phyloP scores from a whole-genome alignment of 2,797 vertebrate genomes.

The Percopsis omiscomaycus region DNA sequence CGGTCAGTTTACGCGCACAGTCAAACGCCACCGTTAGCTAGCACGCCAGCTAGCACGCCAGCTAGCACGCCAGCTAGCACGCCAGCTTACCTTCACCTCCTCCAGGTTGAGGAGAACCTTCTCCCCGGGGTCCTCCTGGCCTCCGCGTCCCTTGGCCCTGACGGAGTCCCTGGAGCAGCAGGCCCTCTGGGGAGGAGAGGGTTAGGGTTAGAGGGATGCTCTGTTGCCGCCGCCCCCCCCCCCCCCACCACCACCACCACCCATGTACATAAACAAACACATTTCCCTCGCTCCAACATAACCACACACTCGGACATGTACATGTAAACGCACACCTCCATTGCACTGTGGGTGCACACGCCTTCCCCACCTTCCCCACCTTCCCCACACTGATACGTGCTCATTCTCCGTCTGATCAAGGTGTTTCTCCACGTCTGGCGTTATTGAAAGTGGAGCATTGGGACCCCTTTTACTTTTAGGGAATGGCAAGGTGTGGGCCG shows the following conservation, averaged over 20 bases:
- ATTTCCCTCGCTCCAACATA: neutral
- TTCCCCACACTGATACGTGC: too few species aligned
- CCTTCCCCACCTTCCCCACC: neutral
- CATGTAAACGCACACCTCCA: conserved; percentile 8
- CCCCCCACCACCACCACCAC: too few species aligned
- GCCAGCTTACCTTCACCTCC: conserved; percentile 79
- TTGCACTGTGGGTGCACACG: neutral
- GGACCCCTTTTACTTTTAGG: too few species aligned
- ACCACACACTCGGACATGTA: conserved; percentile 5
- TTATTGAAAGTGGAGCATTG: too few species aligned
- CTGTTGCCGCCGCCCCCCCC: too few species aligned
- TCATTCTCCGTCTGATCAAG: too few species aligned
- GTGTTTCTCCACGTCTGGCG: too few species aligned
- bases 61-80: too few species aligned
- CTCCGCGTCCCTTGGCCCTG: conserved; percentile 46
- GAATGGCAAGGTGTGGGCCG: too few species aligned
- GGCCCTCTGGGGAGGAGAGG: conserved; percentile 49
- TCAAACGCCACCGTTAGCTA: neutral
- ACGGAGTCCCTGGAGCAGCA: conserved; percentile 47
- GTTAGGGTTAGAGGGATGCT: neutral
- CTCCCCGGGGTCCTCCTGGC: conserved; percentile 58
- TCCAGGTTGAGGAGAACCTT: conserved; percentile 81
- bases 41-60: too few species aligned
- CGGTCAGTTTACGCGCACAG: conserved; percentile 20
- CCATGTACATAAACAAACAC: conserved; percentile 20